Conservation (phyloP, 2,888 invertebrate species). For the Eristalis tenax region DNA sequence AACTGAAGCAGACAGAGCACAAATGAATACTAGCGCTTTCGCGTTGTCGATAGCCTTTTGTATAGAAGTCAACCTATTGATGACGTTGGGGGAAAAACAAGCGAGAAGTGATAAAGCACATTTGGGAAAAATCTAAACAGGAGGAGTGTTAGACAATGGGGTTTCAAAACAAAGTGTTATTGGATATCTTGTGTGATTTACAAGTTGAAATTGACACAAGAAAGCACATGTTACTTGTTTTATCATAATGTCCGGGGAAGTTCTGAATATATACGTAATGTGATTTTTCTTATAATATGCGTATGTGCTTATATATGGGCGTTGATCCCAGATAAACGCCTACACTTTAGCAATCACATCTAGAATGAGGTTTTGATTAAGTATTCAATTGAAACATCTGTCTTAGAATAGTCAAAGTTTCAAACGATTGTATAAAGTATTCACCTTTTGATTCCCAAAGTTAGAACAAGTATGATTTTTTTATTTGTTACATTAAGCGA, state of each 20-base stretch:
- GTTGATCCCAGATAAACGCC: too few species aligned
- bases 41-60: slow-evolving; percentile 32
- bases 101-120: slow-evolving; percentile 11
- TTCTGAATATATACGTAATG: background rate
- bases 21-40: slow-evolving; percentile 5
- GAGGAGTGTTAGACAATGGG: too few species aligned
- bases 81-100: slow-evolving; percentile 44
- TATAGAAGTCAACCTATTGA: slow-evolving; percentile 15
- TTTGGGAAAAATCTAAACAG: background rate
- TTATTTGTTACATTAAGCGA: too few species aligned
- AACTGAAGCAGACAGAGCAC: background rate
- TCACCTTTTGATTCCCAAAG: too few species aligned
- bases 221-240: background rate
- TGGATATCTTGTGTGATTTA: slow-evolving; percentile 18
- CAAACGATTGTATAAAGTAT: too few species aligned
- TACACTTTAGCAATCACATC: too few species aligned
- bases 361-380: too few species aligned
- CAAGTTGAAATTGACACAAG: background rate
- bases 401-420: too few species aligned
- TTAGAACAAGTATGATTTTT: too few species aligned
- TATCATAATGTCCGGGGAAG: background rate
- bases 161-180: background rate
- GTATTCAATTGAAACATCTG: too few species aligned
- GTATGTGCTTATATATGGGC: background rate
- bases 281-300: background rate